Evolutionary conservation across 2,113 vertebrate species (phyloP).

Genomic region (Heliornis fulica): DNA sequence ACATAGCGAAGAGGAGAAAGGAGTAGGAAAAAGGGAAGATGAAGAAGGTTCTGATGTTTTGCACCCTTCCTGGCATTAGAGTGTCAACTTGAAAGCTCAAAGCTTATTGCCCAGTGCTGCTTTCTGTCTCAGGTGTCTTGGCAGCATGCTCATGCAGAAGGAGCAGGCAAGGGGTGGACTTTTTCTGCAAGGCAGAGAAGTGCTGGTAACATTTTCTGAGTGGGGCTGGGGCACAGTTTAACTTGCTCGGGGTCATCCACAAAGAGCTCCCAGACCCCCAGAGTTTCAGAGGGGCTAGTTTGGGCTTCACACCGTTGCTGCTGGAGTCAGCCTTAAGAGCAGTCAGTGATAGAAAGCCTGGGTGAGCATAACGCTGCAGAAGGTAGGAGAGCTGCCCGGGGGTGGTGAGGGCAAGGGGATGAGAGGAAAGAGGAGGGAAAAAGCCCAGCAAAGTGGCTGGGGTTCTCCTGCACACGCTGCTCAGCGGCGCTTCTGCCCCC

Average conservation of each 20-base stretch:
- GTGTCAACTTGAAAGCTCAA: background rate
- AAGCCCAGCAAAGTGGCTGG: background rate
- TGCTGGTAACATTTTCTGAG: background rate
- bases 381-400: background rate
- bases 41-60: background rate
- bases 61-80: background rate
- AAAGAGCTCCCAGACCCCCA: background rate
- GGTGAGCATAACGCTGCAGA: background rate
- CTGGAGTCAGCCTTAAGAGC: background rate
- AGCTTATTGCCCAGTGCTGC: background rate
- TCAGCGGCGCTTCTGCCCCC: background rate
- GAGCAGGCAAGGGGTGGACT: background rate
- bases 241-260: background rate
- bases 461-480: background rate
- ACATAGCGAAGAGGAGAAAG: background rate
- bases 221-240: background rate
- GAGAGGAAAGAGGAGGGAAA: background rate
- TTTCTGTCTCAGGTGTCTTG: background rate
- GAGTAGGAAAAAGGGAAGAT: background rate
- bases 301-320: background rate
- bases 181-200: background rate
- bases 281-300: rapidly evolving
- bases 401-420: background rate
- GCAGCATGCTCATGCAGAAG: background rate
- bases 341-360: background rate